Evolutionary conservation across 2,797 vertebrate species (phyloP).

Genomic region (Mergus octosetaceus): DNA sequence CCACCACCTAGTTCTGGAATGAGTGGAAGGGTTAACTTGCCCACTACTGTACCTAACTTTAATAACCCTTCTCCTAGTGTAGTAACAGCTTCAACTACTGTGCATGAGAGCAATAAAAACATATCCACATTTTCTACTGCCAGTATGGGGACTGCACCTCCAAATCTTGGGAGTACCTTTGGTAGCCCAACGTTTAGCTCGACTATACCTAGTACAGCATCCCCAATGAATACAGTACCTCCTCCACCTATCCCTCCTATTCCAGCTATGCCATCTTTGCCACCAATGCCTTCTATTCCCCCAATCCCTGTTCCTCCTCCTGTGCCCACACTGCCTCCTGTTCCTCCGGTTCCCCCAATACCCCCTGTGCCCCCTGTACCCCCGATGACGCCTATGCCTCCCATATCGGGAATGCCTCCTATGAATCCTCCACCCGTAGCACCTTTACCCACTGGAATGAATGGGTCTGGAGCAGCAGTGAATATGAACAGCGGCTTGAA

Average conservation of each 20-base stretch:
- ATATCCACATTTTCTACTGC: conserved; percentile 85
- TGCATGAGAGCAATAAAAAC: conserved; percentile 92
- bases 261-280: conserved; percentile 90
- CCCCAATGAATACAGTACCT: conserved; percentile 90
- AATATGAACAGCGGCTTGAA: conserved; percentile 88
- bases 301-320: conserved; percentile 92
- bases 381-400: conserved; percentile 90
- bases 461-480: conserved; percentile 85
- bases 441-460: conserved; percentile 87
- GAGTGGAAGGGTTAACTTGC: conserved; percentile 86
- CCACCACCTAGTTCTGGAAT: conserved; percentile 84
- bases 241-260: conserved; percentile 90
- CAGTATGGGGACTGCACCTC: conserved; percentile 86
- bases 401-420: conserved; percentile 90
- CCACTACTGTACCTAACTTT: conserved; percentile 89
- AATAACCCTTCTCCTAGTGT: conserved; percentile 86
- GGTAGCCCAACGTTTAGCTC: conserved; percentile 87
- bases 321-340: conserved; percentile 89
- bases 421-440: conserved; percentile 95
- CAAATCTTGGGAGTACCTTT: conserved; percentile 90
- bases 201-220: conserved; percentile 88
- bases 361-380: conserved; percentile 91
- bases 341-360: conserved; percentile 88
- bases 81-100: conserved; percentile 86
- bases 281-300: conserved; percentile 91